A percentile compares a stretch with the other conserved stretches of the same genome.
phyloP scores from a whole-genome alignment of 2,797 vertebrate species.

The Molossus alvarezi region DNA sequence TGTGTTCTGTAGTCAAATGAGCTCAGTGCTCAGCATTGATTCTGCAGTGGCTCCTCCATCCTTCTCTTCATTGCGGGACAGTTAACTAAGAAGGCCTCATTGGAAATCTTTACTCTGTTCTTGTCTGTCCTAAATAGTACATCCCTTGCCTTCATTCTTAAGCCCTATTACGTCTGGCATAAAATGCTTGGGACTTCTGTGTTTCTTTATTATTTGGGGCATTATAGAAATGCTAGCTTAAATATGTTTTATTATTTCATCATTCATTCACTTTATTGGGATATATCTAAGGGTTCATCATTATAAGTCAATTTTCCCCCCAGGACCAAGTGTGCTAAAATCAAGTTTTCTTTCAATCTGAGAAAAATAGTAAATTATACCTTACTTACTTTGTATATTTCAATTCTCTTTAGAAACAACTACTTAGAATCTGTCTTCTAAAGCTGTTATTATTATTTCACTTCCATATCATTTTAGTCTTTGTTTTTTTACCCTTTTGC shows the following conservation, averaged over 20 bases:
- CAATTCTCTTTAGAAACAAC: not conserved
- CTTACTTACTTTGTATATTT: not conserved
- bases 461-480: not conserved
- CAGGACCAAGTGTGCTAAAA: conserved; percentile 27
- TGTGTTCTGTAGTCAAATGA: not conserved
- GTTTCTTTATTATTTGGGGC: not conserved
- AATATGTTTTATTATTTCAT: no score
- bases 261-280: no score
- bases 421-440: not conserved
- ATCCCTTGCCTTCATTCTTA: not conserved
- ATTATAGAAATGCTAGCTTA: no score
- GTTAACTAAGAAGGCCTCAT: not conserved
- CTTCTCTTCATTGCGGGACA: not conserved
- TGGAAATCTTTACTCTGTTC: not conserved
- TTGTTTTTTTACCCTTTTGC: not conserved
- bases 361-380: not conserved
- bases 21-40: not conserved
- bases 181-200: not conserved
- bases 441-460: not conserved
- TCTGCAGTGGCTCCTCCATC: not conserved
- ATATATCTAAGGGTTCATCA: not conserved
- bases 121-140: not conserved
- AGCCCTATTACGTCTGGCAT: accelerated
- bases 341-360: not conserved
- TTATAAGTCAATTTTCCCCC: not conserved